These are phyloP conservation scores for Acromyrmex charruanus DNA, from an alignment of 1,140 invertebrate species.

Conservation along the genomic window DNA sequence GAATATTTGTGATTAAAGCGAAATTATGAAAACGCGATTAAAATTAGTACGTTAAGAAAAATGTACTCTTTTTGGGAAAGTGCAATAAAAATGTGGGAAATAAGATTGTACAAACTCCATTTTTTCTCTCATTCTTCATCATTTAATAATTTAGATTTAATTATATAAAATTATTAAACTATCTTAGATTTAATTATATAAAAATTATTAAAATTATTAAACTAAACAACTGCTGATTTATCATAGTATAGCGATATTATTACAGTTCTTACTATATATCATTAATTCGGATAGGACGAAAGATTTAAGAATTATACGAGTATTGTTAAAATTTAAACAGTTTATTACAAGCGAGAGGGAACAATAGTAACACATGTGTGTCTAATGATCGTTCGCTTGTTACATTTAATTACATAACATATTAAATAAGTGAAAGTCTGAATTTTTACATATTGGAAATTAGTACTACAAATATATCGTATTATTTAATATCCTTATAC, in stretches of 20 bases:
- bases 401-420: slow-evolving; percentile 76
- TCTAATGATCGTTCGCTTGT: slow-evolving; percentile 66
- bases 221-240: not conserved
- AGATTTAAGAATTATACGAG: slow-evolving; percentile 32
- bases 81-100: slow-evolving; percentile 82
- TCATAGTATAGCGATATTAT: not conserved
- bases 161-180: not conserved
- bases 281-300: not conserved
- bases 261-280: not conserved
- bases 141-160: not conserved
- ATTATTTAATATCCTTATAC: slow-evolving; percentile 77
- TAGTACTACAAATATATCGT: slow-evolving; percentile 77
- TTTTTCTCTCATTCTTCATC: not conserved
- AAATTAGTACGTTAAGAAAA: slow-evolving; percentile 72
- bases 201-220: not conserved
- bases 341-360: slow-evolving; percentile 79
- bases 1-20: slow-evolving; percentile 65
- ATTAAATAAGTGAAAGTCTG: slow-evolving; percentile 76
- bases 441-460: slow-evolving; percentile 81
- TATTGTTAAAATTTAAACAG: slow-evolving; percentile 78
- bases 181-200: not conserved
- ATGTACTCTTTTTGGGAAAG: slow-evolving; percentile 82
- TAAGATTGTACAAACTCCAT: slow-evolving; percentile 28
- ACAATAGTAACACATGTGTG: slow-evolving; percentile 75
- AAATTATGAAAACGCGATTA: slow-evolving; percentile 60